Conservation (phyloP, 2,888 invertebrate species). For the Caenorhabditis sp. region DNA sequence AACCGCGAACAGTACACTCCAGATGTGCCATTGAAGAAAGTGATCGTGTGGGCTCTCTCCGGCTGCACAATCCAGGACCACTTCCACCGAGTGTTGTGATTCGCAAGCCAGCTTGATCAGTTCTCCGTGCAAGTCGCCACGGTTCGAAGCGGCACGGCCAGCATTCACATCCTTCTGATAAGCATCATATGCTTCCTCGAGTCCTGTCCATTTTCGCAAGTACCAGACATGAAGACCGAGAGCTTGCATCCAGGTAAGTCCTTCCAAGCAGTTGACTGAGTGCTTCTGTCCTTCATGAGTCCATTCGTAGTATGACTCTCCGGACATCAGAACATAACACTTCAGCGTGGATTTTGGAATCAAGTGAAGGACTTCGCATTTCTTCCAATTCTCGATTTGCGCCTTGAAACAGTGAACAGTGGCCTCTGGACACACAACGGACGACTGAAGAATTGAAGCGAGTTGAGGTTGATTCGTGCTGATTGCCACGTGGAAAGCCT, state of each 20-base stretch:
- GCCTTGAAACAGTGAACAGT: conserved; percentile 47
- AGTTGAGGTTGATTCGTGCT: conserved; percentile 54
- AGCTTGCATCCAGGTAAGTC: conserved; percentile 71
- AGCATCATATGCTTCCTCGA: conserved; percentile 63
- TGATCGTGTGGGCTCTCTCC: conserved; percentile 55
- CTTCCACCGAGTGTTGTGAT: conserved; percentile 64
- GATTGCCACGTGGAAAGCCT: conserved; percentile 59
- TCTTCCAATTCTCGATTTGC: conserved; percentile 66
- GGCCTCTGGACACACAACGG: conserved; percentile 65
- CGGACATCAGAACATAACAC: conserved; percentile 71
- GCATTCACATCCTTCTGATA: conserved; percentile 58
- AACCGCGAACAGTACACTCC: conserved; percentile 69
- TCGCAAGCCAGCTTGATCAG: conserved; percentile 67
- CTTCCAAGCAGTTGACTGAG: conserved; percentile 69
- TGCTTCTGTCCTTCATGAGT: conserved; percentile 41
- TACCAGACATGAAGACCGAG: conserved; percentile 72
- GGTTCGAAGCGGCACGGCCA: conserved; percentile 50
- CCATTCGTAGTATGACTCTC: conserved; percentile 57
- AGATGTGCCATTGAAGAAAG: conserved; percentile 71
- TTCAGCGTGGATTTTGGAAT: conserved; percentile 61
- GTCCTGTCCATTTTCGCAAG: conserved; percentile 61
- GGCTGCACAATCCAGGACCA: conserved; percentile 65
- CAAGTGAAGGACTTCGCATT: conserved; percentile 50
- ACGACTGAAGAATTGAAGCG: conserved; percentile 64
- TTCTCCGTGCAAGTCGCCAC: conserved; percentile 63